These are phyloP conservation scores for Microplitis demolitor DNA, from an alignment of 1,140 invertebrate species.

Conservation along the genomic window DNA sequence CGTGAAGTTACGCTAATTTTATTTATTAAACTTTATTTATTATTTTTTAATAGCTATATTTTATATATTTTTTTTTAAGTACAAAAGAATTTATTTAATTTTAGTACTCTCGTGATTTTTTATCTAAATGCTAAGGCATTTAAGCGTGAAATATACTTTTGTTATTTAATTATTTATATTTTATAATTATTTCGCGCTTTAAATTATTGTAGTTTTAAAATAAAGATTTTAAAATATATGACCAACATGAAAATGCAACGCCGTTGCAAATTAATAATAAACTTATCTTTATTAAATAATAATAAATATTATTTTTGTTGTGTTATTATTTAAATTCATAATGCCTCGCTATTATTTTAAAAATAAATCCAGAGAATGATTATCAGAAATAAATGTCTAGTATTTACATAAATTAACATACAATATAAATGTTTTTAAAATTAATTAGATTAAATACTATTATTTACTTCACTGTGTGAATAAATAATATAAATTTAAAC, in stretches of 20 bases:
- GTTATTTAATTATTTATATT: slow-evolving; percentile 20
- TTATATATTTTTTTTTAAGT: slow-evolving; percentile 49
- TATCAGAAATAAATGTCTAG: slow-evolving; percentile 37
- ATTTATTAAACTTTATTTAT: slow-evolving; percentile 11
- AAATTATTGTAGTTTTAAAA: not conserved
- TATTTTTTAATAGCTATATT: slow-evolving; percentile 39
- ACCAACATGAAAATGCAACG: not conserved
- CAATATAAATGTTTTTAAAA: slow-evolving; percentile 41
- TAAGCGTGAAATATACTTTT: slow-evolving; percentile 37
- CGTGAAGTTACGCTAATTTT: slow-evolving; percentile 36
- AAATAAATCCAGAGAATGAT: slow-evolving; percentile 21
- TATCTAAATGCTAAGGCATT: slow-evolving; percentile 33
- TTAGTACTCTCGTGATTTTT: slow-evolving; percentile 41
- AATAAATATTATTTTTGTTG: not conserved
- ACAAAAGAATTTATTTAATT: slow-evolving; percentile 47
- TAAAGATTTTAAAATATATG: not conserved
- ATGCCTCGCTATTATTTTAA: slow-evolving; percentile 10
- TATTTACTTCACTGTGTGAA: slow-evolving; percentile 29
- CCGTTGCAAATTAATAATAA: not conserved
- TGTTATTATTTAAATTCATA: not conserved
- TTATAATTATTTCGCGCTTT: not conserved
- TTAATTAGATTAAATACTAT: slow-evolving; percentile 44
- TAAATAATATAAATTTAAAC: slow-evolving; percentile 2
- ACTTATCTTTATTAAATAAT: not conserved
- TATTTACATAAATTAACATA: slow-evolving; percentile 51